These are phyloP conservation scores for Chrysemys picta DNA, from an alignment of 2,113 vertebrate genomes.

Conservation along the genomic window DNA sequence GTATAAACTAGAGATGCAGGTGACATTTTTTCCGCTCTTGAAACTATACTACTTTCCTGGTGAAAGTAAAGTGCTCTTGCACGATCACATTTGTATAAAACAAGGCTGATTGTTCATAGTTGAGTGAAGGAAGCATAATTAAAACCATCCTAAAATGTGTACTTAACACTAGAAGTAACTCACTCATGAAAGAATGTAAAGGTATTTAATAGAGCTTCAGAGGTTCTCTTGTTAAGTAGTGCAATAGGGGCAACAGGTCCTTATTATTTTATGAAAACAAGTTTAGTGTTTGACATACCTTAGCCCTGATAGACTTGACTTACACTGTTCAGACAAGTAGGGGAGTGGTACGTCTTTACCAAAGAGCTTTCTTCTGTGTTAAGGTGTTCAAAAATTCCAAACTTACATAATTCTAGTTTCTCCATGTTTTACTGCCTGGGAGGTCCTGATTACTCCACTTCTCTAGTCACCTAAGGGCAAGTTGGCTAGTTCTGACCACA, in stretches of 20 bases:
- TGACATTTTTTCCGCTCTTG: not conserved
- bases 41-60: not conserved
- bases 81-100: not conserved
- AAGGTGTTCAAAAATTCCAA: not conserved
- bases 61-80: not conserved
- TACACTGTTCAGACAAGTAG: not conserved
- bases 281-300: too few species aligned
- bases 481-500: too few species aligned
- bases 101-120: not conserved
- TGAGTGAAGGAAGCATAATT: not conserved
- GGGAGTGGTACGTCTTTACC: too few species aligned
- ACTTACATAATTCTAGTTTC: too few species aligned
- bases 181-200: not conserved
- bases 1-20: not conserved
- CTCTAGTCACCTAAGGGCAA: too few species aligned
- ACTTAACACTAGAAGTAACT: not conserved
- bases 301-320: too few species aligned
- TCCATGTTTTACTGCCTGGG: too few species aligned
- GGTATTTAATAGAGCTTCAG: fast-evolving
- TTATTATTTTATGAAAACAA: not conserved
- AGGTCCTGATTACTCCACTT: too few species aligned
- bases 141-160: not conserved
- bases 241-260: not conserved
- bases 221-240: not conserved
- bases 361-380: too few species aligned